Base-by-base conservation (phyloP, 2,888 invertebrate genomes). In the Lomographa bimaculata region DNA sequence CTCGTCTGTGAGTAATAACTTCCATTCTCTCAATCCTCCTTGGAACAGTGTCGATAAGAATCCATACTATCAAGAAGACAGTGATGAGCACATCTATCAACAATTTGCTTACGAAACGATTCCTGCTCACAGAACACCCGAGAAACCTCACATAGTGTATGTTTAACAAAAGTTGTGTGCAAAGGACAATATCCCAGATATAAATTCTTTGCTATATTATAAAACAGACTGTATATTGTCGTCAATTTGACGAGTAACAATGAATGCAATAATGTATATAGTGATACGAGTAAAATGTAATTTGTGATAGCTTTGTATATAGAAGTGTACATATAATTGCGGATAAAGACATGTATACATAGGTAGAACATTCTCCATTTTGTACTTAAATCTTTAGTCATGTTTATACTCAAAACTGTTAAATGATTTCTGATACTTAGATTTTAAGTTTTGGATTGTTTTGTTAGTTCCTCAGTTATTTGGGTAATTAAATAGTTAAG, bases 101-200 rank as follows among this genome's bases (percentile, higher is more conserved):
- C 90, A 90, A 55, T 90, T 90, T 46, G 87, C 87, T 1, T 90
- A 90, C 53, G 90, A 90, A 64, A 89, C 90, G 6, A 90, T 90
- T 30, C 89, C 90, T 46, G 87, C 82, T 44, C 90, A 90, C 61
- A 77, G 86, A 64, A 89, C 90, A 53, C 89, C 89, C 35, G 90
- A 90, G 62, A 89, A 90, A 72, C 90, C 91, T 44, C 91, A 91
- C 76, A 90, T 91, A 83, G 91, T 90, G 77, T 91, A 91, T 60
- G 91, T 91, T 64, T 91, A 90, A 89, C 89, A 84, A 69, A 85
- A 79, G 72, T 73, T 80, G 75, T 76, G 69, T 57, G 72, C 73
- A 71, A 77, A 71, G 74, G 74, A 83, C 81, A 74, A 74, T 79
- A 70, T 79, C 32, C 32, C 36, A 64, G 66, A 75, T 72, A 72